Percentiles rank a stretch among this genome's conserved stretches.
Conservation (phyloP, 2,113 vertebrate genomes). For the Choloepus hoffmanni region DNA sequence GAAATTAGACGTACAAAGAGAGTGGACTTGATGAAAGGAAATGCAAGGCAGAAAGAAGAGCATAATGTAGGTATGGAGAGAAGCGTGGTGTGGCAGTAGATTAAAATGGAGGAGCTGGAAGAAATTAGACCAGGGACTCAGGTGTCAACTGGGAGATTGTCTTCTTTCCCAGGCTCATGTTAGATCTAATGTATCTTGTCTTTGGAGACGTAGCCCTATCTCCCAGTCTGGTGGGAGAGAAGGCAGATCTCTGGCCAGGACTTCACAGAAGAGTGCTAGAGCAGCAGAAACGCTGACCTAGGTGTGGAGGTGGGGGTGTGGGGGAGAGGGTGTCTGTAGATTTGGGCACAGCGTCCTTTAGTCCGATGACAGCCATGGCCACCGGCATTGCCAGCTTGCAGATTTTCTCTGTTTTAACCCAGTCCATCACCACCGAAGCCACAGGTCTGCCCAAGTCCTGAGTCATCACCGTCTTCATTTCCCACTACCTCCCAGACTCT, state of each 20-base stretch:
- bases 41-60: background rate
- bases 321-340: too few relatives aligned
- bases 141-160: rapidly evolving
- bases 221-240: rapidly evolving
- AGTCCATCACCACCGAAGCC: too few relatives aligned
- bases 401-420: background rate
- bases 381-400: background rate
- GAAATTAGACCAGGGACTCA: background rate
- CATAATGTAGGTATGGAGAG: background rate
- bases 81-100: background rate
- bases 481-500: background rate
- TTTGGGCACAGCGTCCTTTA: background rate
- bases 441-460: background rate
- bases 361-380: background rate
- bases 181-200: background rate
- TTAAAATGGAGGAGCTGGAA: background rate
- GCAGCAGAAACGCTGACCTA: background rate
- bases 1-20: slow-evolving; percentile 1
- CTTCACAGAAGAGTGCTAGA: background rate
- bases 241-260: background rate
- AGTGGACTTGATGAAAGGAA: background rate
- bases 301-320: too few relatives aligned
- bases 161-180: background rate
- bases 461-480: rapidly evolving
- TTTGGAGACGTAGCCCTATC: background rate